Evolutionary conservation across 2,888 invertebrate species (phyloP).

Genomic region (Plebejus argus): DNA sequence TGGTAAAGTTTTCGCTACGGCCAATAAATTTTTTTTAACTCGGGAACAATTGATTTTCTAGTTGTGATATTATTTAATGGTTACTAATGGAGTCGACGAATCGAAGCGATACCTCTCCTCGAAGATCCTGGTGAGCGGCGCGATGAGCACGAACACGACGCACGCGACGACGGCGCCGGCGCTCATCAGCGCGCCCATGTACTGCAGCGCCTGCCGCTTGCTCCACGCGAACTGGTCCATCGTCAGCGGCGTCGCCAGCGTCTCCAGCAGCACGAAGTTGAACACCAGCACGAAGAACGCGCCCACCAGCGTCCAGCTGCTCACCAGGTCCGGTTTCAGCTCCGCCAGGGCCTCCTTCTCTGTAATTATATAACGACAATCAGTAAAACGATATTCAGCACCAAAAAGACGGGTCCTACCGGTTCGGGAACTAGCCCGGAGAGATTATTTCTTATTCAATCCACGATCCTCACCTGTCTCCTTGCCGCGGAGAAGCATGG

Average conservation of each 20-base stretch:
- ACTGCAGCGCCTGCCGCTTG: conserved; percentile 86
- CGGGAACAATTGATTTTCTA: too few relatives aligned
- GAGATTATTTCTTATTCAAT: too few relatives aligned
- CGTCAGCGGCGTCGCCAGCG: conserved; percentile 90
- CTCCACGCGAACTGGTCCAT: conserved; percentile 96
- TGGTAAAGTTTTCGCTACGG: too few relatives aligned
- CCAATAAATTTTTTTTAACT: too few relatives aligned
- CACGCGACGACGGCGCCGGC: conserved; percentile 90
- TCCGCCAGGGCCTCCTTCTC: conserved; percentile 87
- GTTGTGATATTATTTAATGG: too few relatives aligned
- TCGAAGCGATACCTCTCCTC: conserved; percentile 81
- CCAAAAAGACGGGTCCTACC: too few relatives aligned
- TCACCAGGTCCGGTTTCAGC: conserved; percentile 86
- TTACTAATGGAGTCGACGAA: too few relatives aligned
- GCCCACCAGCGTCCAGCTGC: conserved; percentile 88
- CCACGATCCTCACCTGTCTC: conserved; percentile 69
- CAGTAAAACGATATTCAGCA: too few relatives aligned
- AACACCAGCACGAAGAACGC: conserved; percentile 93
- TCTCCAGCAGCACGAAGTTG: conserved; percentile 93
- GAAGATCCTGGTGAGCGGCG: conserved; percentile 85
- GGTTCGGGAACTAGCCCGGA: too few relatives aligned
- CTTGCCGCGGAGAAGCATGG: conserved; percentile 87
- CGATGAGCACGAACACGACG: conserved; percentile 85
- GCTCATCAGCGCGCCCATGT: conserved; percentile 92
- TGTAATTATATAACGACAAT: conserved; percentile 49